Conservation (phyloP, 2,888 invertebrate species). For the Nephrotoma flavescens region DNA sequence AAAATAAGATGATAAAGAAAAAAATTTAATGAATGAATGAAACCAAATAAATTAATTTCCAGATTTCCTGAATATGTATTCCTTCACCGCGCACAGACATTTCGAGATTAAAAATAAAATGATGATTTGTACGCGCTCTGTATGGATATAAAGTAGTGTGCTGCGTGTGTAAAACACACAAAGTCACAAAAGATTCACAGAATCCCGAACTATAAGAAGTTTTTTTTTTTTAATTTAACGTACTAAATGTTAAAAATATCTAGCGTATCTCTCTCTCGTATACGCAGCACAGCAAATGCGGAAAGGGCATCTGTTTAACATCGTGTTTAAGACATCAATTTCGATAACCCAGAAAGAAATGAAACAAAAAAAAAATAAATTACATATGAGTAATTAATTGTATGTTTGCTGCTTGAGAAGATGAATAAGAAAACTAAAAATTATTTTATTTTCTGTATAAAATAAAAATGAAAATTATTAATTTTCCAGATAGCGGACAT, state of each 20-base stretch:
- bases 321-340: conserved; percentile 3
- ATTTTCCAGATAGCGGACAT: not conserved
- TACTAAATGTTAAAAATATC: not conserved
- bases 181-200: not conserved
- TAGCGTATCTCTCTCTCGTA: not conserved
- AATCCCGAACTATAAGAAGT: not conserved
- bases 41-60: not conserved
- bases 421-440: not conserved
- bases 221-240: no score
- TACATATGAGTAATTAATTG: not conserved
- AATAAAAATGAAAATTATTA: not conserved
- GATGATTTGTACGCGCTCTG: not conserved
- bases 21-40: not conserved
- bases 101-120: not conserved
- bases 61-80: not conserved
- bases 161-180: not conserved
- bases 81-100: not conserved
- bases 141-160: not conserved
- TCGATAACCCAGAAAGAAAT: conserved; percentile 3
- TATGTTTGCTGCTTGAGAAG: not conserved
- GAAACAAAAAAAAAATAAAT: not conserved
- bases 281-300: not conserved
- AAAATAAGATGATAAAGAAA: not conserved
- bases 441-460: not conserved
- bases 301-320: conserved; percentile 5